Conservation (phyloP, 2,113 vertebrate genomes). For the Rhynchopsitta pachyrhyncha region DNA sequence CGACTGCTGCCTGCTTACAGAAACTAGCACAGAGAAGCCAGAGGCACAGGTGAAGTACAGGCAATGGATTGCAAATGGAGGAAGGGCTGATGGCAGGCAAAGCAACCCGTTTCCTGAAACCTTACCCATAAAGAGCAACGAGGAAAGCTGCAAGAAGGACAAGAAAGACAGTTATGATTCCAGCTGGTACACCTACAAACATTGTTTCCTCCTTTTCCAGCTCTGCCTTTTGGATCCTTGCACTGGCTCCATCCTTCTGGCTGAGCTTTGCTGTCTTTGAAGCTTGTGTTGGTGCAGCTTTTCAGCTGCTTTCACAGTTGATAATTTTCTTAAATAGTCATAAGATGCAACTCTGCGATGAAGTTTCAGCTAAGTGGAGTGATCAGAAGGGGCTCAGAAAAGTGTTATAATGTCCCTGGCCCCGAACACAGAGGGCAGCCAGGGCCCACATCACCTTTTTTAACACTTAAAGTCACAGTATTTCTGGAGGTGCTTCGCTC, state of each 20-base stretch:
- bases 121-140: neutral
- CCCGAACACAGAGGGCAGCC: neutral
- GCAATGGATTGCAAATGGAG: neutral
- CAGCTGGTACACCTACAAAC: conserved; percentile 12
- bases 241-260: neutral
- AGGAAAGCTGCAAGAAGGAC: neutral
- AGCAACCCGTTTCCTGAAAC: neutral
- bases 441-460: neutral
- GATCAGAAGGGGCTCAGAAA: neutral
- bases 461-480: neutral
- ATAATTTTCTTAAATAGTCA: neutral
- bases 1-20: neutral
- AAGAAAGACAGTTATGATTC: neutral
- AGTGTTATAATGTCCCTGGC: neutral
- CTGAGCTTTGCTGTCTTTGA: conserved; percentile 32
- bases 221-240: conserved; percentile 30
- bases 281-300: neutral
- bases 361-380: neutral
- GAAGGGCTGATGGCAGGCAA: neutral
- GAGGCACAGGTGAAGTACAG: neutral
- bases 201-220: neutral
- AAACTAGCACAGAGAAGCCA: neutral
- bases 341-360: neutral
- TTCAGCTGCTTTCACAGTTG: conserved; percentile 3
- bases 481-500: neutral